Evolutionary conservation across 1,140 invertebrate species (phyloP), one percentile per base, ranked within the genome.

Genomic region (Orchestia grillus): DNA sequence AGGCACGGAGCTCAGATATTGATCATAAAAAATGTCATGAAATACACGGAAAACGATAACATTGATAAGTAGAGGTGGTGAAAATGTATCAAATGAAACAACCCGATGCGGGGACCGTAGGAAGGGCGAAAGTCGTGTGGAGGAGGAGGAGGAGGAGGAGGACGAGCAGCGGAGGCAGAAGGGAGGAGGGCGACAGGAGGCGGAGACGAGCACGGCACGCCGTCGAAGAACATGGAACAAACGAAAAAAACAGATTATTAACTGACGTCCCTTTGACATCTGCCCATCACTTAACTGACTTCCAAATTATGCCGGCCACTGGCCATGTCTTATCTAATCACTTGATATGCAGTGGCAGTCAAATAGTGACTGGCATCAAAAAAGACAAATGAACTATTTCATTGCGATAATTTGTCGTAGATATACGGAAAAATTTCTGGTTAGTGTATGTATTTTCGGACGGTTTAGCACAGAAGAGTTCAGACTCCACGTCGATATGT

Each of bases 171-270:
- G 57, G 95, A 28, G 47, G 62, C 6, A 87, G 42, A 88, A 88
- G 44, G 41, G n/a, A 88, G 47, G 95, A 96, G 95, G 62, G 47
- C 91, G 77, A 96, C 41, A 96, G 95, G 91, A 96, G n/a, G 77
- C 77, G 16, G 23, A 57, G 95, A 45, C 77, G 95, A 96, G 77
- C 40, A n/a, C 44, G 44, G 96, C 44, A n/a, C 36, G 87, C 42
- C 40, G 62, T n/a, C 40, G 96, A 96, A 62, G 62, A 94, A 53
- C 42, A 95, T 44, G 90, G 62, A 53, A 95, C 95, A 95, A 53
- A 95, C 42, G 44, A 53, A 95, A 41, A 36, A n/a, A 95, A 11
- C 36, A 42, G 6, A 90, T 90, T 90, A 90, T 90, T 90, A 90
- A 90, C 43, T 90, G 88, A 90, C 43, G 62, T 36, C 62, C 36